Percentiles rank a stretch among this genome's conserved stretches.
Evolutionary conservation across 1,140 invertebrate species (phyloP).

Genomic region (Rhagoletis pomonella): DNA sequence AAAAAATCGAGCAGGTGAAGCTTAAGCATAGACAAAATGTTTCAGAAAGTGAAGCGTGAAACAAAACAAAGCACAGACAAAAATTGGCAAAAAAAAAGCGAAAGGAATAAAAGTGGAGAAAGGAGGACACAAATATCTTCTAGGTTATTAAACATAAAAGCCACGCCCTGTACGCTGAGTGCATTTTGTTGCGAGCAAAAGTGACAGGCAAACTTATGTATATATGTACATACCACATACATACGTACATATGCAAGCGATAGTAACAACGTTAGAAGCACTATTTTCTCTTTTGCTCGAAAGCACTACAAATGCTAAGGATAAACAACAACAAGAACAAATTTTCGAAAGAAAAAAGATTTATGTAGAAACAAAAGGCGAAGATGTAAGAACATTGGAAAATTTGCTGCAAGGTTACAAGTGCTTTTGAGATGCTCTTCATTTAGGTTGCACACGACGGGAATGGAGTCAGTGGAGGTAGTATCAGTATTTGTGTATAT

Average conservation of each 20-base stretch:
- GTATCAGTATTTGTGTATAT: neutral
- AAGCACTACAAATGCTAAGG: neutral
- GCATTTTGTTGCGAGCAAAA: no score
- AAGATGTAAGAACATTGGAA: neutral
- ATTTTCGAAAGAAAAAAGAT: neutral
- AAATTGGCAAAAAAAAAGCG: neutral
- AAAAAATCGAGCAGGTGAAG: neutral
- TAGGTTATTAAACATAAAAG: slow-evolving; percentile 22
- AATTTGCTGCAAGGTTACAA: slow-evolving; percentile 26
- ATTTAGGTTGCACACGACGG: neutral
- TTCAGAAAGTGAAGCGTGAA: neutral
- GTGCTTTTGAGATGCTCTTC: neutral
- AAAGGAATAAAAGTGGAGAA: neutral
- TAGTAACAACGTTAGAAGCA: neutral
- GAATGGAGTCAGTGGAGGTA: neutral
- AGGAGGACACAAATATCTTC: slow-evolving; percentile 8
- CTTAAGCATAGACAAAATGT: neutral
- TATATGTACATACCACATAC: no score
- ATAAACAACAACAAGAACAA: neutral
- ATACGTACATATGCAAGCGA: no score
- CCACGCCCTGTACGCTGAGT: neutral
- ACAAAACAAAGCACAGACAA: neutral
- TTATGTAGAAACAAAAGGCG: neutral
- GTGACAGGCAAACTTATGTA: no score
- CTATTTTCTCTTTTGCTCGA: neutral